A percentile compares a stretch with the other conserved stretches of the same genome.
Conservation (phyloP, 2,797 vertebrate species). For the Pempheris klunzingeri region DNA sequence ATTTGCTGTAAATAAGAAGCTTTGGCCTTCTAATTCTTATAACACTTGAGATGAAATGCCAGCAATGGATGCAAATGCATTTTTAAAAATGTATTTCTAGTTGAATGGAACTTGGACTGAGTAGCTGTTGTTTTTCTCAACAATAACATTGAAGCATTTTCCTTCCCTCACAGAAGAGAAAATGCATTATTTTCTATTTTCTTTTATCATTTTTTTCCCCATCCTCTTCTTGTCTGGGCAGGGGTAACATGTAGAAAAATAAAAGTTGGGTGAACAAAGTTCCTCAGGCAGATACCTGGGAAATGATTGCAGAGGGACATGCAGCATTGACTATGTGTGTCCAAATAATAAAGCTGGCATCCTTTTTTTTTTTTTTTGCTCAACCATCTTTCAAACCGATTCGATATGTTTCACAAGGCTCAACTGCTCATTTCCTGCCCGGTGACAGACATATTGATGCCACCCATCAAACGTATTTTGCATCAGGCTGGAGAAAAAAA, state of each 20-base stretch:
- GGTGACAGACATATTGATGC: conserved; percentile 31
- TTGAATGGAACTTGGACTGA: conserved; percentile 9
- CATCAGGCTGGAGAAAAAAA: conserved; percentile 25
- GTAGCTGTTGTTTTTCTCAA: background rate
- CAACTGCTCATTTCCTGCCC: conserved; percentile 37
- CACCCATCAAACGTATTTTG: conserved; percentile 36
- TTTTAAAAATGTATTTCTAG: conserved; percentile 14
- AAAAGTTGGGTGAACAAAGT: conserved; percentile 29
- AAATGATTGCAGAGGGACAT: conserved; percentile 16
- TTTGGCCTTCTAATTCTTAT: conserved; percentile 5
- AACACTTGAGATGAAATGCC: conserved; percentile 19
- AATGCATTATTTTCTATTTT: too few species aligned
- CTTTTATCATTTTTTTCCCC: too few species aligned
- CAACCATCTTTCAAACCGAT: conserved; percentile 39
- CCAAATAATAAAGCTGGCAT: conserved; percentile 21
- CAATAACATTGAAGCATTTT: conserved; percentile 2
- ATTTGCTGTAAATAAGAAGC: conserved; percentile 18
- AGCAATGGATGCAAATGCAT: conserved; percentile 15
- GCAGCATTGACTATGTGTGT: conserved; percentile 24
- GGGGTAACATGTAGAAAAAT: background rate
- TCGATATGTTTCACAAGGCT: conserved; percentile 41
- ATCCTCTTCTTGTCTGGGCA: background rate
- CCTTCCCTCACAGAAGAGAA: too few species aligned
- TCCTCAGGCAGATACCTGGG: conserved; percentile 25
- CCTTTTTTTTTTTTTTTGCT: conserved; percentile 41